Conservation (phyloP, 1,140 invertebrate genomes). For the Cheumatopsyche charites region DNA sequence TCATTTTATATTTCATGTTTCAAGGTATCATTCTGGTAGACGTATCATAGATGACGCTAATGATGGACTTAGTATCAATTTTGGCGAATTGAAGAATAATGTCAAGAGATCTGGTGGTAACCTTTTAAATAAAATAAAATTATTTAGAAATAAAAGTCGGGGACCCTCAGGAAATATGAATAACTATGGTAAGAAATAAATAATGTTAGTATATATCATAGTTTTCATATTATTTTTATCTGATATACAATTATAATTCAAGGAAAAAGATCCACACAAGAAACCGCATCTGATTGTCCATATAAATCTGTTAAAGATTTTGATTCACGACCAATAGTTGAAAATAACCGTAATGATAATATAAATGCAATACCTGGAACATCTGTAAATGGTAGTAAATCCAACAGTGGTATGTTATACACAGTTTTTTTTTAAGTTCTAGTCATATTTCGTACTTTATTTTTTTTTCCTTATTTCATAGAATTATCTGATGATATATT, state of each 20-base stretch:
- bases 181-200: constrained; percentile 33
- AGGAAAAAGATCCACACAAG: constrained; percentile 16
- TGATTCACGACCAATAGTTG: not conserved
- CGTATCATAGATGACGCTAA: constrained; percentile 34
- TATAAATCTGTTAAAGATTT: constrained; percentile 12
- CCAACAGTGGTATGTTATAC: constrained; percentile 9
- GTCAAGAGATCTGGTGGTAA: constrained; percentile 60
- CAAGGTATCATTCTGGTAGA: constrained; percentile 47
- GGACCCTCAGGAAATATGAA: constrained; percentile 29
- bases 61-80: constrained; percentile 52
- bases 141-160: constrained; percentile 59
- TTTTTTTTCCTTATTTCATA: constrained; percentile 50
- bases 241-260: not conserved
- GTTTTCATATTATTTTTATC: too few relatives aligned
- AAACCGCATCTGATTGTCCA: not conserved
- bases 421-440: not conserved
- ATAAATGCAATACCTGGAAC: not conserved
- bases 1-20: not conserved
- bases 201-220: not conserved
- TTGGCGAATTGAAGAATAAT: constrained; percentile 61
- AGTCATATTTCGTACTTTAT: not conserved
- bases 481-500: constrained; percentile 92
- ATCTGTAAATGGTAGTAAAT: not conserved
- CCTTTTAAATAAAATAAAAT: constrained; percentile 59
- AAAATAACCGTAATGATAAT: constrained; percentile 3